A percentile compares a stretch with the other conserved stretches of the same genome.
Evolutionary conservation across 2,797 vertebrate genomes (phyloP).

Genomic region (Selene dorsalis): DNA sequence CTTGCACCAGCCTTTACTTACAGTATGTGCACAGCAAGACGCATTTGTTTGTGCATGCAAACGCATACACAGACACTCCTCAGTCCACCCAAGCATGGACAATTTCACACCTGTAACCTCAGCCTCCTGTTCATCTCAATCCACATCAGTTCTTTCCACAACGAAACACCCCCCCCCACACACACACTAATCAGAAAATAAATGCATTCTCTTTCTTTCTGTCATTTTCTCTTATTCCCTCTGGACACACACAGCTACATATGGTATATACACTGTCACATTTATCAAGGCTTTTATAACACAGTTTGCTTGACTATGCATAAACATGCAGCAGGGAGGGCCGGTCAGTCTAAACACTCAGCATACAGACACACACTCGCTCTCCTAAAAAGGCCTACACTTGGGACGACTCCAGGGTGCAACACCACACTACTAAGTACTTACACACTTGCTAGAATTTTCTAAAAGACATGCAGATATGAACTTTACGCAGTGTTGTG

Average conservation of each 20-base stretch:
- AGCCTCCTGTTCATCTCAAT: slow-evolving; percentile 26
- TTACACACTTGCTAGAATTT: slow-evolving; percentile 56
- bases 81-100: slow-evolving; percentile 8
- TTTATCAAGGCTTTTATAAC: slow-evolving; percentile 66
- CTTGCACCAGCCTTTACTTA: not conserved
- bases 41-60: not conserved
- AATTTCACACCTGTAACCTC: slow-evolving; percentile 33
- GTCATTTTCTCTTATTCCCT: slow-evolving; percentile 1
- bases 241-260: slow-evolving; percentile 23
- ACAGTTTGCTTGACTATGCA: slow-evolving; percentile 59
- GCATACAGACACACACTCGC: slow-evolving; percentile 46
- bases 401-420: slow-evolving; percentile 65
- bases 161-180: slow-evolving; percentile 28
- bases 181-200: not conserved
- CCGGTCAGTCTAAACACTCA: slow-evolving; percentile 74
- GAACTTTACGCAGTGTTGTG: not conserved
- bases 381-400: slow-evolving; percentile 77
- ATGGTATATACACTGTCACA: slow-evolving; percentile 37
- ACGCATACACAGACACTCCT: not conserved
- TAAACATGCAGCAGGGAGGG: slow-evolving; percentile 74
- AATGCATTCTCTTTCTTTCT: slow-evolving; percentile 5
- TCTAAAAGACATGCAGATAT: slow-evolving; percentile 45
- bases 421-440: slow-evolving; percentile 54
- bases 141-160: slow-evolving; percentile 20
- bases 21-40: slow-evolving; percentile 11